Percentiles rank a stretch among this genome's conserved stretches.
phyloP scores from a whole-genome alignment of 2,888 invertebrate genomes.

The Eulithis testata region DNA sequence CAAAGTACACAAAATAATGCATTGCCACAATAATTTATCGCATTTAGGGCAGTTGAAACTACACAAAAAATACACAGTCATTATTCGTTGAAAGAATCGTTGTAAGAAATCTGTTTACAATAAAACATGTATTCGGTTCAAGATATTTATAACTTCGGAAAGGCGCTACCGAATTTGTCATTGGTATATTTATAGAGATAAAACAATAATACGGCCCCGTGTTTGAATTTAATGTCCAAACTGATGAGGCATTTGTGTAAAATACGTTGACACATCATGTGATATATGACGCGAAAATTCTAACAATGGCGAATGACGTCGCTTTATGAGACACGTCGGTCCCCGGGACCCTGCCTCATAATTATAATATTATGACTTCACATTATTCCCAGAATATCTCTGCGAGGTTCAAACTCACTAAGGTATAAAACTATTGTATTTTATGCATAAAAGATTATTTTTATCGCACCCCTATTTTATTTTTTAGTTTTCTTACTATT shows the following conservation, averaged over 20 bases:
- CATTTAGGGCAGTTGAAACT: slow-evolving; percentile 48
- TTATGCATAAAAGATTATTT: slow-evolving; percentile 52
- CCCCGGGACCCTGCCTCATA: slow-evolving; percentile 60
- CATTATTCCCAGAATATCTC: slow-evolving; percentile 66
- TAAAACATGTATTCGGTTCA: slow-evolving; percentile 1
- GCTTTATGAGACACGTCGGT: slow-evolving; percentile 61
- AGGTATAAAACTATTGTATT: slow-evolving; percentile 55
- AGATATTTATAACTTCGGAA: slow-evolving; percentile 6
- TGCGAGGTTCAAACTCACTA: slow-evolving; percentile 50
- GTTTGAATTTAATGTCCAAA: slow-evolving; percentile 43
- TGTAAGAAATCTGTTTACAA: slow-evolving; percentile 29
- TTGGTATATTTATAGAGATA: slow-evolving; percentile 26
- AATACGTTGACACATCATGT: slow-evolving; percentile 60
- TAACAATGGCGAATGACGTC: slow-evolving; percentile 74
- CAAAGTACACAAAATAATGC: slow-evolving; percentile 70
- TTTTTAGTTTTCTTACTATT: slow-evolving; percentile 38
- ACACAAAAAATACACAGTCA: slow-evolving; percentile 43
- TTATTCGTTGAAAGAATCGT: slow-evolving; percentile 20
- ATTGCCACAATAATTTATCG: slow-evolving; percentile 72
- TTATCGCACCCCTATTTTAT: slow-evolving; percentile 44
- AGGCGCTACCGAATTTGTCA: slow-evolving; percentile 19
- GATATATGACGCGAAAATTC: slow-evolving; percentile 60
- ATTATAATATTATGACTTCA: slow-evolving; percentile 80
- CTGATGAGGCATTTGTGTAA: slow-evolving; percentile 62
- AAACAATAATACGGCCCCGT: slow-evolving; percentile 36